Conservation (phyloP, 1,140 invertebrate species). For the Heliconius himera region DNA sequence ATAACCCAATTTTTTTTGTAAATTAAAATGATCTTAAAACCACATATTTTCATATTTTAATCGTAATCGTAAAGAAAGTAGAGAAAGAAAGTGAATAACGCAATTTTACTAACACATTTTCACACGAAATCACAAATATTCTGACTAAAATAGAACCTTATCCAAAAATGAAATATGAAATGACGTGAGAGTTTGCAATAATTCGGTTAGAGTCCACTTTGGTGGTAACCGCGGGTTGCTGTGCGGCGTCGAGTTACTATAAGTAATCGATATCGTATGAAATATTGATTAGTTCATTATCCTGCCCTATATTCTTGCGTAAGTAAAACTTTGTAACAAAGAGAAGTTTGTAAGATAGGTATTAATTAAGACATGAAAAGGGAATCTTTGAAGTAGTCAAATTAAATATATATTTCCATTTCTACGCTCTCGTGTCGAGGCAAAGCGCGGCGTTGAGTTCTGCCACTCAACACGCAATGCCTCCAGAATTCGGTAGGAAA, state of each 20-base stretch:
- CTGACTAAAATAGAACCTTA: background rate
- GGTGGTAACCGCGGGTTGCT: slow-evolving; percentile 6
- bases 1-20: too few relatives aligned
- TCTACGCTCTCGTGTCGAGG: too few relatives aligned
- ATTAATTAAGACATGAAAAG: too few relatives aligned
- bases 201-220: background rate
- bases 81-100: too few relatives aligned
- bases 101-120: background rate
- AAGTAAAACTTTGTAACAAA: background rate
- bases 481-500: too few relatives aligned
- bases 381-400: too few relatives aligned
- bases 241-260: slow-evolving; percentile 24
- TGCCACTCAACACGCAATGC: too few relatives aligned
- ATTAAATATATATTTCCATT: too few relatives aligned
- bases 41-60: too few relatives aligned
- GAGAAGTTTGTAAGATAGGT: background rate
- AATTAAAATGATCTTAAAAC: too few relatives aligned
- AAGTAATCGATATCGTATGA: slow-evolving; percentile 21
- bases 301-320: slow-evolving; percentile 12
- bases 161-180: background rate
- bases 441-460: too few relatives aligned
- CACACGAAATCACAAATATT: background rate
- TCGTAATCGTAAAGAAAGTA: too few relatives aligned
- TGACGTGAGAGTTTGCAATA: background rate
- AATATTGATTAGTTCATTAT: slow-evolving; percentile 32